Evolutionary conservation across 2,888 invertebrate species (phyloP).

Genomic region (Anticlea derivata): DNA sequence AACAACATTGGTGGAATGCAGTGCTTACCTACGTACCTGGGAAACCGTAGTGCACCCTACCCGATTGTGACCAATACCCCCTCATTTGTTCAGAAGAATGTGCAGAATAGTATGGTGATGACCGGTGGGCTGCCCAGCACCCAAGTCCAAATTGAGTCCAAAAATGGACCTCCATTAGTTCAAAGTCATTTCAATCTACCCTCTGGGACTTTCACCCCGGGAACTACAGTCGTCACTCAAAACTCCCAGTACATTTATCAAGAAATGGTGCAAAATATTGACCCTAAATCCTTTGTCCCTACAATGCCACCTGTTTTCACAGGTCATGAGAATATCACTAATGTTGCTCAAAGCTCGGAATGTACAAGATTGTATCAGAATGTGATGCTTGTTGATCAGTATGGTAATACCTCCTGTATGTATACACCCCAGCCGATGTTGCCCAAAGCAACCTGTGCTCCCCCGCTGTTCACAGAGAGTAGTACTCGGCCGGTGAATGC

Average conservation of each 20-base stretch:
- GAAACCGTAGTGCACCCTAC: constrained; percentile 29
- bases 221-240: constrained; percentile 74
- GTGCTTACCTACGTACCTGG: constrained; percentile 50
- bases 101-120: constrained; percentile 73
- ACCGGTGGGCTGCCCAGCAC: constrained; percentile 59
- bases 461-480: constrained; percentile 55
- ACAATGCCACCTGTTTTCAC: constrained; percentile 65
- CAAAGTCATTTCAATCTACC: constrained; percentile 62
- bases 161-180: constrained; percentile 52
- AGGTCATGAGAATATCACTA: constrained; percentile 64
- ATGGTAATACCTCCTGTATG: constrained; percentile 75
- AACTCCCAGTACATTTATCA: constrained; percentile 78
- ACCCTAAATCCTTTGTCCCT: constrained; percentile 72
- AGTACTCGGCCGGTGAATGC: constrained; percentile 42
- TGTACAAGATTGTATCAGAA: constrained; percentile 65
- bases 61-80: constrained; percentile 60
- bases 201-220: constrained; percentile 61
- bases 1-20: constrained; percentile 62
- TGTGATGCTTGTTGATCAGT: constrained; percentile 77
- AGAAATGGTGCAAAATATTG: constrained; percentile 76
- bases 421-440: constrained; percentile 67
- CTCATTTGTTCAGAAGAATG: constrained; percentile 73
- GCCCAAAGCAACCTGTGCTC: constrained; percentile 52
- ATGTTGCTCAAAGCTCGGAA: constrained; percentile 64
- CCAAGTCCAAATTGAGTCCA: constrained; percentile 57